Conservation (phyloP, 1,140 invertebrate species). For the Drosophila triauraria region DNA sequence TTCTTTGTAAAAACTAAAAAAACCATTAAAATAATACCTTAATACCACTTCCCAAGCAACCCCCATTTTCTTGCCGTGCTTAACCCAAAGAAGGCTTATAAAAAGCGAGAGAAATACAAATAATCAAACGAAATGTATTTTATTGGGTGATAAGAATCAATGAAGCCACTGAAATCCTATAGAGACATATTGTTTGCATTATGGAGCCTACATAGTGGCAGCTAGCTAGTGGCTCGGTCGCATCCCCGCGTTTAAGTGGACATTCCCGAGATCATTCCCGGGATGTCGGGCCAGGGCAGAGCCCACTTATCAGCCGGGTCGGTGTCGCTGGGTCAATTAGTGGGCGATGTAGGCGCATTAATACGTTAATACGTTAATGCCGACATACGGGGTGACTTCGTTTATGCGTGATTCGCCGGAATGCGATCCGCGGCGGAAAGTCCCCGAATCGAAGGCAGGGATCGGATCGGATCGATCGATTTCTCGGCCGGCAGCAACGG, state of each 20-base stretch:
- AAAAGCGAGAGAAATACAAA: conserved; percentile 82
- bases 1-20: too few relatives aligned
- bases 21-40: too few relatives aligned
- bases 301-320: conserved; percentile 51
- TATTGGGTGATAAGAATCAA: conserved; percentile 85
- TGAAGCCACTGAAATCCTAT: conserved; percentile 85
- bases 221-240: conserved; percentile 28
- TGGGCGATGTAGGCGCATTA: conserved; percentile 82
- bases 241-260: conserved; percentile 25
- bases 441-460: conserved; percentile 4
- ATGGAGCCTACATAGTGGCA: conserved; percentile 72
- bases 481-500: conserved; percentile 60
- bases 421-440: conserved; percentile 39
- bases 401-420: conserved; percentile 77
- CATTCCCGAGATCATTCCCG: conserved; percentile 32
- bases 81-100: conserved; percentile 42
- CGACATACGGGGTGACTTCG: conserved; percentile 48
- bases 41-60: too few relatives aligned
- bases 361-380: conserved; percentile 79
- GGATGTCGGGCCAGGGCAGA: neutral
- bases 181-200: conserved; percentile 85
- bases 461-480: conserved; percentile 23
- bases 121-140: conserved; percentile 85
- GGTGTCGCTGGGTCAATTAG: conserved; percentile 76
- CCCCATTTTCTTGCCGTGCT: neutral